Conservation (phyloP, 2,113 vertebrate genomes). For the Phalacrocorax brasilianus region DNA sequence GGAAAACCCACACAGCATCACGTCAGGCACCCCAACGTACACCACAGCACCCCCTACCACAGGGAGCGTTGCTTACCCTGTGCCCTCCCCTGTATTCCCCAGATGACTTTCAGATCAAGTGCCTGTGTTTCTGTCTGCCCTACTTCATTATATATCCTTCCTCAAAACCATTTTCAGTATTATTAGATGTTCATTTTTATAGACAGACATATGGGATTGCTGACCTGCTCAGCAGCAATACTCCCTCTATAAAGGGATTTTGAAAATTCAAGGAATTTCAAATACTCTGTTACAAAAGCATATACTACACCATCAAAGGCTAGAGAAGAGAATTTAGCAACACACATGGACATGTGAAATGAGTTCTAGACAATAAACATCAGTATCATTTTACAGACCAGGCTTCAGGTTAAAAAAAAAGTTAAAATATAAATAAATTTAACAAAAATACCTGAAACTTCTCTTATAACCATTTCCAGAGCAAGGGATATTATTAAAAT, state of each 20-base stretch:
- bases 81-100: fast-evolving
- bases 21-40: too few species aligned
- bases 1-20: neutral
- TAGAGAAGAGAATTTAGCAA: neutral
- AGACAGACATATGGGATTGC: neutral
- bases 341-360: neutral
- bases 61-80: neutral
- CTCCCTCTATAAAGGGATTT: neutral
- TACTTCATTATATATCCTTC: neutral
- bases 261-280: neutral
- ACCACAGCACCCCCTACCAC: neutral
- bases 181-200: neutral
- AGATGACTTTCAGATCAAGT: neutral
- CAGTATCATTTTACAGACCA: neutral
- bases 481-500: neutral
- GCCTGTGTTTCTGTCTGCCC: neutral
- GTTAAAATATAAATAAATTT: neutral
- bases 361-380: neutral
- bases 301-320: neutral
- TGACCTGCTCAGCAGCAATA: neutral
- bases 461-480: neutral
- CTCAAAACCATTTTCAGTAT: neutral
- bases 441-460: neutral
- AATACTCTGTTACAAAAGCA: neutral
- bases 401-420: neutral